Conservation (phyloP, 1,140 invertebrate species). For the Drosophila varians region DNA sequence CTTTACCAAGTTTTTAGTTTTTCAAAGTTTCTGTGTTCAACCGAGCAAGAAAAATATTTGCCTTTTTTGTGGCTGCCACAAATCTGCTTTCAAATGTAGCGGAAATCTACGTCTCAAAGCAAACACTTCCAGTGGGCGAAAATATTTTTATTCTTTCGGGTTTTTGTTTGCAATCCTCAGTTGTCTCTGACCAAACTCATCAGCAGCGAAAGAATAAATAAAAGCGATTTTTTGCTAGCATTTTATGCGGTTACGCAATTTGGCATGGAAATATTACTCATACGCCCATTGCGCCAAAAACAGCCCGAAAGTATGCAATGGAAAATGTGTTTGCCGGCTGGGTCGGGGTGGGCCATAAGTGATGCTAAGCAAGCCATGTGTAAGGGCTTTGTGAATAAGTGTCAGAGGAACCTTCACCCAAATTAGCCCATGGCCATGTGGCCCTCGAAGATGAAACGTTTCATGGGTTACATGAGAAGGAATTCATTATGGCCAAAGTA, state of each 20-base stretch:
- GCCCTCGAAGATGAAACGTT: conserved; percentile 45
- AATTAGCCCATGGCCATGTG: conserved; percentile 51
- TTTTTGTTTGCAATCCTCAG: conserved; percentile 7
- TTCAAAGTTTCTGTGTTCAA: not conserved
- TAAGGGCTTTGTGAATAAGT: conserved; percentile 22
- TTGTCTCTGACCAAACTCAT: conserved; percentile 26
- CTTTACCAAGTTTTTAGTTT: not conserved
- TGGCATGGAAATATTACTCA: conserved; percentile 49
- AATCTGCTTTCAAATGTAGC: conserved; percentile 47
- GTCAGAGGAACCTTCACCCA: conserved; percentile 40
- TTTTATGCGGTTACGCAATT: conserved; percentile 28
- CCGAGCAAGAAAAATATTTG: conserved; percentile 38
- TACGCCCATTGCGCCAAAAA: conserved; percentile 31
- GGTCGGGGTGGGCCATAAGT: conserved; percentile 2
- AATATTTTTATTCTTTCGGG: conserved; percentile 4
- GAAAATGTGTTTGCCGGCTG: not conserved
- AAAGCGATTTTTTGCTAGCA: conserved; percentile 19
- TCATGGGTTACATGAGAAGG: conserved; percentile 35
- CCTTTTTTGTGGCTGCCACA: conserved; percentile 10
- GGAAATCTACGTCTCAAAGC: conserved; percentile 24
- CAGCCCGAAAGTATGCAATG: conserved; percentile 40
- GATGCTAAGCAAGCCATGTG: conserved; percentile 36
- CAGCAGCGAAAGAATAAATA: not conserved
- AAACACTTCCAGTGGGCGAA: conserved; percentile 17
- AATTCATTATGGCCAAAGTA: conserved; percentile 32